Base-by-base conservation (phyloP, 1,140 invertebrate species). In the Trialeurodes vaporariorum region DNA sequence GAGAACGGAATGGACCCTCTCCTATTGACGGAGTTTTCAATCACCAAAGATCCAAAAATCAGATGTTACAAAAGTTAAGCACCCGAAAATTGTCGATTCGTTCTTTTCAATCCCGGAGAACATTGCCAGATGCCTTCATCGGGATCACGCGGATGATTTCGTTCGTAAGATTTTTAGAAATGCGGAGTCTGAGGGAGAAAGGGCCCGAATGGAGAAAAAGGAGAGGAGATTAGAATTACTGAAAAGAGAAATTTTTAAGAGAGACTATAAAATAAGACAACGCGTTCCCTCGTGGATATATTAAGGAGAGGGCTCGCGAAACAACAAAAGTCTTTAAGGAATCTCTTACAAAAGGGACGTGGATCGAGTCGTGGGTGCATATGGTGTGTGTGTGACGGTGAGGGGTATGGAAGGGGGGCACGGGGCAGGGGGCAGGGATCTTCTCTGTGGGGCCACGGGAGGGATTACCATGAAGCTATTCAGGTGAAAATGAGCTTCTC, bases 191-290 rank as follows among this genome's bases (percentile, higher is more conserved):
- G n/a, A n/a, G n/a, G n/a, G n/a, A n/a, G n/a, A n/a, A n/a, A n/a
- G n/a, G n/a, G n/a, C n/a, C n/a, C n/a, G n/a, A n/a, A n/a, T n/a
- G n/a, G n/a, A n/a, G n/a, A n/a, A n/a, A n/a, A n/a, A n/a, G n/a
- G n/a, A 49, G 34, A 49, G 34, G 34, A 49, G 34, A 49, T 49
- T 49, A 49, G 17, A 17, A 17, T 17, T 9, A 17, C 17, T n/a
- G n/a, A 17, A 49, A 49, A 49, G 34, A 49, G 34, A 49, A 49
- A 49, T 49, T 49, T 49, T 49, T n/a, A n/a, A n/a, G 17, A 49
- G 34, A 49, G 34, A 49, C 34, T 49, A 49, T 49, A 49, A 49
- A 49, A 49, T 49, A 49, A 49, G 34, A 49, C 34, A 49, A 49
- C 34, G 17, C 17, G 5, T 17, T 49, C n/a, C n/a, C n/a, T n/a